These are phyloP conservation scores for Chiridota heheva DNA, from an alignment of 35 echinoderm and acorn worm genomes.

Conservation along the genomic window DNA sequence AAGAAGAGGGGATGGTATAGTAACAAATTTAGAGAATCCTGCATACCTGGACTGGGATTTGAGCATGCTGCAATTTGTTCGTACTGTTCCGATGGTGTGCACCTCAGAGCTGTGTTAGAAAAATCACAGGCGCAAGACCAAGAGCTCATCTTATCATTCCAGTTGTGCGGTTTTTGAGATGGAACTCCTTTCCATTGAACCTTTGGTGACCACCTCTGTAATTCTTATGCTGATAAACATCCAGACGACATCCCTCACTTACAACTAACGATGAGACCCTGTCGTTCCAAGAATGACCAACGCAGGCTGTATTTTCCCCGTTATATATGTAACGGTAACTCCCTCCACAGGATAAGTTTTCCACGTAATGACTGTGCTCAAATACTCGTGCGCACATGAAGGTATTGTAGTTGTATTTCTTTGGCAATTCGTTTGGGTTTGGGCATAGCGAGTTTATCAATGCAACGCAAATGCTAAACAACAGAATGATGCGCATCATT, in stretches of 20 bases:
- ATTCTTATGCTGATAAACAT: neutral
- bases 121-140: neutral
- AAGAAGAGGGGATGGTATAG: too few species aligned
- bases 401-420: neutral
- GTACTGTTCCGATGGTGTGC: neutral
- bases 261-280: neutral
- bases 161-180: neutral
- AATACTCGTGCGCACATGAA: neutral
- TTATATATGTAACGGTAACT: neutral
- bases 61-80: neutral
- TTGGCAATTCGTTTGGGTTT: neutral
- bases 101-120: neutral
- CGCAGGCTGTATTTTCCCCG: neutral
- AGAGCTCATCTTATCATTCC: neutral
- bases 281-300: neutral
- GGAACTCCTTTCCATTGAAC: neutral
- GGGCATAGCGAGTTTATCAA: neutral
- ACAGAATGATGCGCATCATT: neutral
- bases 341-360: slow-evolving; percentile 1
- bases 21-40: too few species aligned
- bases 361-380: neutral
- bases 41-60: neutral
- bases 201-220: neutral
- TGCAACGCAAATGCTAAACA: neutral
- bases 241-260: slow-evolving; percentile 6